phyloP scores from a whole-genome alignment of 2,113 vertebrate species.

The Hemicordylus capensis region DNA sequence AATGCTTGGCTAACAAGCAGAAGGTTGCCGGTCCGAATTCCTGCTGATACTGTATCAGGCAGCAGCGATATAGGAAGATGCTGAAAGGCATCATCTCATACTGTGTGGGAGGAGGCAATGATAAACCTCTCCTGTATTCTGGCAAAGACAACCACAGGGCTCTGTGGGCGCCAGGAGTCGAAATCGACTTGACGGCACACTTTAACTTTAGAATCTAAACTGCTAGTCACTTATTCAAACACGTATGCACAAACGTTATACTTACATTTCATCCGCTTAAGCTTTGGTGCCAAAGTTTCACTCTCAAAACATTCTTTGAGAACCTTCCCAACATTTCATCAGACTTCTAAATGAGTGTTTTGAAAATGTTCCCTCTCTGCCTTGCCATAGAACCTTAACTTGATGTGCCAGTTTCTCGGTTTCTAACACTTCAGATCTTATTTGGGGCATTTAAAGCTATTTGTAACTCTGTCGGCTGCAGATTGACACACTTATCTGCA shows the following conservation, averaged over 20 bases:
- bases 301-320: neutral
- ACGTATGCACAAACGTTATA: neutral
- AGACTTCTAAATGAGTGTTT: neutral
- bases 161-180: too few relatives aligned
- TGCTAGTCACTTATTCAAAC: neutral
- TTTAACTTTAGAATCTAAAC: too few relatives aligned
- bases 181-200: too few relatives aligned
- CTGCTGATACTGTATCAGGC: too few relatives aligned
- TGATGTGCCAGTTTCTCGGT: neutral
- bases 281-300: neutral
- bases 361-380: neutral
- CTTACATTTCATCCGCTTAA: neutral
- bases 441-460: slow-evolving; percentile 3
- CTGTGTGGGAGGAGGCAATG: too few relatives aligned
- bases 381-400: neutral
- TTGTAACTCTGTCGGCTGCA: neutral
- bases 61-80: too few relatives aligned
- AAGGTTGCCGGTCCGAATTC: too few relatives aligned
- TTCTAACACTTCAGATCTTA: neutral
- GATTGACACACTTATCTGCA: neutral
- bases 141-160: too few relatives aligned
- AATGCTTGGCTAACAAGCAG: too few relatives aligned
- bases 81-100: too few relatives aligned
- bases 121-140: too few relatives aligned
- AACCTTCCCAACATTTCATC: neutral